These are phyloP conservation scores for Limnephilus marmoratus DNA, from an alignment of 2,888 invertebrate genomes.

Conservation along the genomic window DNA sequence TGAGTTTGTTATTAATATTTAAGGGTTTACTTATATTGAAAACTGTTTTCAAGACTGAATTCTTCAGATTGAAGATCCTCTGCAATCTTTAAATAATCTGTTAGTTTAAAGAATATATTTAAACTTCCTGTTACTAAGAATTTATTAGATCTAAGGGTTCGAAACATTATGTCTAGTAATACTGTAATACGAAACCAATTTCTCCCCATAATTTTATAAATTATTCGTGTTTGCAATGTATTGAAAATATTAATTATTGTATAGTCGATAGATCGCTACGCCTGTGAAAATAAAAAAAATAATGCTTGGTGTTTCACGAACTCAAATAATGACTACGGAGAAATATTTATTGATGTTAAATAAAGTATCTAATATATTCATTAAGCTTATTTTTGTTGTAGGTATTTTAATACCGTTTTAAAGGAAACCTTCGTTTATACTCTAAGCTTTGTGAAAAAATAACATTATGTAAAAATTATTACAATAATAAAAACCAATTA, in stretches of 20 bases:
- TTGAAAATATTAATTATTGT: neutral
- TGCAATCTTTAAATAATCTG: constrained; percentile 21
- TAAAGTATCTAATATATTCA: neutral
- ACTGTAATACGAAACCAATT: neutral
- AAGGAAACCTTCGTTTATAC: constrained; percentile 16
- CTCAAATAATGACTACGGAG: neutral
- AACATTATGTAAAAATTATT: constrained; percentile 24
- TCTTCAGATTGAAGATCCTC: constrained; percentile 59
- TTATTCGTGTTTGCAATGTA: neutral
- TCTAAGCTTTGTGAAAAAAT: constrained; percentile 21
- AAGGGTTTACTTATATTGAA: neutral
- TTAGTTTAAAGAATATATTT: neutral
- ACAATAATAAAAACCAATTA: constrained; percentile 11
- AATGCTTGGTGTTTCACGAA: neutral
- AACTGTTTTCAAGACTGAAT: constrained; percentile 59
- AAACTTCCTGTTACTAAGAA: neutral
- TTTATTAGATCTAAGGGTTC: neutral
- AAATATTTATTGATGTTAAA: constrained; percentile 19
- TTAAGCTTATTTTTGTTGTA: constrained; percentile 8
- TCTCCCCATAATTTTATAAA: neutral
- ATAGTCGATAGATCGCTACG: neutral
- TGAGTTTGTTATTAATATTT: neutral
- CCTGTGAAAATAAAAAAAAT: neutral
- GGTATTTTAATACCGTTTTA: constrained; percentile 21
- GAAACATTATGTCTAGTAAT: neutral